A percentile compares a stretch with the other conserved stretches of the same genome.
phyloP scores from a whole-genome alignment of 2,797 vertebrate genomes.

The Eulemur coronatus region DNA sequence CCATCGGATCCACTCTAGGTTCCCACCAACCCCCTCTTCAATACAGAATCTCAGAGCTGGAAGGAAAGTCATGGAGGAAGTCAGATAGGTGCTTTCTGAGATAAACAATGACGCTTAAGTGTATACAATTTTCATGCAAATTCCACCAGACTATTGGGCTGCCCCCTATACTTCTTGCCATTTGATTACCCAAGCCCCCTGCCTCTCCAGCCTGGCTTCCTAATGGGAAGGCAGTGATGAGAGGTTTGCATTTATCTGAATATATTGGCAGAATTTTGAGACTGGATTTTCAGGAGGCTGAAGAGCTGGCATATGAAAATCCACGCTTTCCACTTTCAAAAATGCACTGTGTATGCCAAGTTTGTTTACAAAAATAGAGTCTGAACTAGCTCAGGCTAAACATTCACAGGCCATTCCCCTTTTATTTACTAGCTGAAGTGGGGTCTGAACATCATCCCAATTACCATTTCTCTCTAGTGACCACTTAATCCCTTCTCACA shows the following conservation, averaged over 20 bases:
- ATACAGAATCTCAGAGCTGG: neutral
- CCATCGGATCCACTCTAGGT: neutral
- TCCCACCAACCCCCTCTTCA: neutral
- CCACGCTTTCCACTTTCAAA: neutral
- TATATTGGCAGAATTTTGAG: neutral
- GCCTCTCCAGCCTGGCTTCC: neutral
- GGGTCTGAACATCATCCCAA: neutral
- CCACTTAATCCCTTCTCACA: neutral
- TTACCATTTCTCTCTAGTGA: neutral
- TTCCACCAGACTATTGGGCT: neutral
- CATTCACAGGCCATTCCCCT: neutral
- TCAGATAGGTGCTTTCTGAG: neutral
- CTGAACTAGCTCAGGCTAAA: neutral
- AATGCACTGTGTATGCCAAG: neutral
- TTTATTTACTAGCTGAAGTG: neutral
- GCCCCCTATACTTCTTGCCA: neutral
- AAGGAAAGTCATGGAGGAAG: neutral
- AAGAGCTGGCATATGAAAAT: neutral
- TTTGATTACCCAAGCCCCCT: neutral
- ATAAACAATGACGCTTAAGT: neutral
- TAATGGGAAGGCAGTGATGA: neutral
- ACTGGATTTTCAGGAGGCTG: neutral
- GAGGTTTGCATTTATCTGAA: neutral
- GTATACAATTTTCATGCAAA: neutral
- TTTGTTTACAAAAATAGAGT: neutral